Conservation (phyloP, 2,113 vertebrate species). For the Perca fluviatilis region DNA sequence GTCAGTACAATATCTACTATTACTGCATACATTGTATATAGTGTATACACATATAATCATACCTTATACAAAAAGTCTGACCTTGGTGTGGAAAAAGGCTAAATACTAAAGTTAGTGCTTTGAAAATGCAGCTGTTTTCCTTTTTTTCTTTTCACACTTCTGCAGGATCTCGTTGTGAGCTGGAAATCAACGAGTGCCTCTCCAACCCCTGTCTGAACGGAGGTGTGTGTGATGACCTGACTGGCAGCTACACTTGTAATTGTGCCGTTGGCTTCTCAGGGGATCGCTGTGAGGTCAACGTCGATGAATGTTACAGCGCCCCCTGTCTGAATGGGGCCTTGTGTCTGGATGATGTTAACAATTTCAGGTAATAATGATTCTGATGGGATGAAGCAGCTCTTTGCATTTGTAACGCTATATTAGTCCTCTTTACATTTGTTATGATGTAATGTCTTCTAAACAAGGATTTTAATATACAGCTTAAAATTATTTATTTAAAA, state of each 20-base stretch:
- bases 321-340: constrained; percentile 93
- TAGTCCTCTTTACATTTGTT: background rate
- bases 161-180: constrained; percentile 88
- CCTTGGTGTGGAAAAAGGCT: background rate
- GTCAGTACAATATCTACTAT: background rate
- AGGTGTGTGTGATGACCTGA: constrained; percentile 91
- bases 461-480: background rate
- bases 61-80: no score
- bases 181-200: constrained; percentile 93
- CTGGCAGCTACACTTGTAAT: constrained; percentile 89
- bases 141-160: background rate
- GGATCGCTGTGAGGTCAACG: constrained; percentile 89
- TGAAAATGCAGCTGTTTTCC: background rate
- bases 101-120: background rate
- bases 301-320: constrained; percentile 92
- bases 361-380: constrained; percentile 88
- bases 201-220: constrained; percentile 92
- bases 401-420: background rate
- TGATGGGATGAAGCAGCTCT: background rate
- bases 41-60: no score
- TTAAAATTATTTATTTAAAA: no score
- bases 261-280: constrained; percentile 92
- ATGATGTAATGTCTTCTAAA: background rate
- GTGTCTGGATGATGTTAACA: constrained; percentile 90
- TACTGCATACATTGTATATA: background rate